Evolutionary conservation across 2,797 vertebrate genomes (phyloP).

Genomic region (Hypotaenidia philippensis): DNA sequence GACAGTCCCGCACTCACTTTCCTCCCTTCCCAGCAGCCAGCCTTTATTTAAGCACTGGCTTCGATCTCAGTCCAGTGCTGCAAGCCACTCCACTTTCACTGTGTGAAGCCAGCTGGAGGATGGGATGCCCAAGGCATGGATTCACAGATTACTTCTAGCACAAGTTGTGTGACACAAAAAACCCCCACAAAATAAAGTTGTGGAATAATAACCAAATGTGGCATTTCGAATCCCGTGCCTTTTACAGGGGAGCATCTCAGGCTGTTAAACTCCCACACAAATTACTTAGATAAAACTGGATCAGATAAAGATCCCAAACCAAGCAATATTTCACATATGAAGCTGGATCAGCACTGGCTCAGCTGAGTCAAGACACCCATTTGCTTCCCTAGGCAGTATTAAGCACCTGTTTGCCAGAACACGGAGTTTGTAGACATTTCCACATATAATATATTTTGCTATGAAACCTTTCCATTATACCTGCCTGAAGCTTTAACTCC

Average conservation of each 20-base stretch:
- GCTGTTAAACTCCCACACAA: constrained; percentile 1
- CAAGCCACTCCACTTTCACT: neutral
- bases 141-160: neutral
- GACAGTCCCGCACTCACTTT: neutral
- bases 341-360: neutral
- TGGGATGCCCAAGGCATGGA: neutral
- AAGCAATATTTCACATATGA: neutral
- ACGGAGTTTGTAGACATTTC: neutral
- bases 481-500: neutral
- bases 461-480: neutral
- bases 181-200: neutral
- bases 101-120: neutral
- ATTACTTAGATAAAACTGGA: constrained; percentile 13
- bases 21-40: neutral
- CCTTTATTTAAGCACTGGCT: neutral
- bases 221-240: constrained; percentile 28
- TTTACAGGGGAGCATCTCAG: constrained; percentile 36
- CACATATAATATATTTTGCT: neutral
- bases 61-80: neutral
- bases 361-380: neutral
- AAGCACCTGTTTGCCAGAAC: neutral
- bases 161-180: neutral
- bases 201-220: neutral
- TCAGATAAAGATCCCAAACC: neutral
- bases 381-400: neutral